Evolutionary conservation across 2,113 vertebrate genomes (phyloP).

Genomic region (Pelecanoides urinatrix): DNA sequence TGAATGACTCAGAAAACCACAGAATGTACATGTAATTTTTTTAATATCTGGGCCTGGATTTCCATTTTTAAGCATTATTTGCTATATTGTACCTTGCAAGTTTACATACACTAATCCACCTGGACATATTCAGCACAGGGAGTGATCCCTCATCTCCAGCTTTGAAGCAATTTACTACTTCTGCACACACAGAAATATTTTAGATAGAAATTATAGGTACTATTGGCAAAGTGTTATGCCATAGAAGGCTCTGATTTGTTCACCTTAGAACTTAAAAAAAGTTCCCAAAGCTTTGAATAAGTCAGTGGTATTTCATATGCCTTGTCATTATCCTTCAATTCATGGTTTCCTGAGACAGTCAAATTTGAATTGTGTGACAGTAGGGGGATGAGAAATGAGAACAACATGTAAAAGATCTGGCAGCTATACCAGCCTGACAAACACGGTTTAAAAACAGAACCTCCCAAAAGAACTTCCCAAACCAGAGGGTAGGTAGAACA

Average conservation of each 20-base stretch:
- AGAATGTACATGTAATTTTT: background rate
- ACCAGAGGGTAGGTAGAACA: background rate
- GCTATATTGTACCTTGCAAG: background rate
- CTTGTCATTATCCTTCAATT: background rate
- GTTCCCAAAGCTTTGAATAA: background rate
- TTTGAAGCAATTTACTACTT: background rate
- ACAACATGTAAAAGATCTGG: background rate
- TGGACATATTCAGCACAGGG: background rate
- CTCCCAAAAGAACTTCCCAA: background rate
- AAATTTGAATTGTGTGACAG: background rate
- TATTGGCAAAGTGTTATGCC: background rate
- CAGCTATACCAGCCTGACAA: background rate
- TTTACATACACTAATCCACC: background rate
- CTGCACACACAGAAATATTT: background rate
- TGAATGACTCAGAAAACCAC: background rate
- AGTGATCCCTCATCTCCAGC: background rate
- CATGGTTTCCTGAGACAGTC: background rate
- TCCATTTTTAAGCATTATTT: background rate
- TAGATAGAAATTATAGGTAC: background rate
- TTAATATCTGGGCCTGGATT: background rate
- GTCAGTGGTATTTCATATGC: background rate
- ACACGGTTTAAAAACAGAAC: background rate
- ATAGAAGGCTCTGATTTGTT: background rate
- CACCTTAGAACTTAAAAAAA: background rate
- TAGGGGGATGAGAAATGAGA: background rate